Base-by-base conservation (phyloP, 2,888 invertebrate species). In the Rhingia campestris region DNA sequence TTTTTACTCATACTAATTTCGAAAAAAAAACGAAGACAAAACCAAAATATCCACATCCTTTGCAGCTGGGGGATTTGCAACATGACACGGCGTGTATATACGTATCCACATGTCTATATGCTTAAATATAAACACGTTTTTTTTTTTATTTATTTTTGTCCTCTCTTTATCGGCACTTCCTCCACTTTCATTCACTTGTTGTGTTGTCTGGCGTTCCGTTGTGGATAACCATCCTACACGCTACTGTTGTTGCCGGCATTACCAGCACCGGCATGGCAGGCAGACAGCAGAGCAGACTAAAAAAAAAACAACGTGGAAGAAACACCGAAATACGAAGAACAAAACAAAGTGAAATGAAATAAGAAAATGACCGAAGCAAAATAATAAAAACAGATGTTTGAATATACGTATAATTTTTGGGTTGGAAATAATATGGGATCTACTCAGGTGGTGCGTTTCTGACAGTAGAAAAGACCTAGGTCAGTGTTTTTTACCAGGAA, bases 161-260 rank as follows among this genome's bases (percentile, higher is more conserved):
- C 14, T 64, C 63, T 73, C 51, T 77, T 72, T 69, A 82, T 79
- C 79, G 37, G 33, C 58, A 59, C 73, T 82, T 84, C 80, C 66
- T 75, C 66, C 64, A 80, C 74, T 80, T 84, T 80, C 84, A 84
- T 84, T 84, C 80, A 84, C 84, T 84, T 84, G 84, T 84, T 84
- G 84, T 84, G 74, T 80, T 80, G 74, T 84, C 80, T 84, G 80
- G 66, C 74, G 54, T 80, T 84, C 49, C 80, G 54, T 70, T 66
- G 49, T 59, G 73, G 79, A 73, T 82, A 77, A 82, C 82, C 74
- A 80, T 84, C 66, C 80, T 66, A 80, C 74, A 80, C 84, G 75
- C 84, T 84, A 80, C 80, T 80, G 74, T 59, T 80, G 58, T 80
- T 84, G 80, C 80, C 84, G 80, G 84, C 74, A 74, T 75, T 39